Evolutionary conservation across 2,797 vertebrate genomes (phyloP), one percentile per base, ranked within the genome.

Genomic region (Eulemur coronatus): DNA sequence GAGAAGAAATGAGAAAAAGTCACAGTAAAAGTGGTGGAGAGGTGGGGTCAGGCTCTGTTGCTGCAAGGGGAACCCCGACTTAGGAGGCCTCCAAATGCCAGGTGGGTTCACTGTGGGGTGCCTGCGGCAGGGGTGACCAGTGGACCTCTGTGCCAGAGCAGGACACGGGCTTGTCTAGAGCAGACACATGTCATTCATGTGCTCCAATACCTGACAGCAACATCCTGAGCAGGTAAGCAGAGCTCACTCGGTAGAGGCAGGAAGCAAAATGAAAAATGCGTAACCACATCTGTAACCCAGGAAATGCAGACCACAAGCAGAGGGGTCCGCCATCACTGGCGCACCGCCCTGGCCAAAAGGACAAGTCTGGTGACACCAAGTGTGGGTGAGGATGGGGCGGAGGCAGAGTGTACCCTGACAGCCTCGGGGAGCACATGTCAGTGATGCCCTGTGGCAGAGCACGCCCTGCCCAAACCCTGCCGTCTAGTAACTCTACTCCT

Each of bases 231-330:
- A 11, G 76, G 14, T 7, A 11, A 41, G 28, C 41, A 50, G 17
- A 50, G 76, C 5, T 79, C 18, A 2, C 12, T 18, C 15, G 41
- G 69, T 7, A 13, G 38, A 46, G 30, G 48, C 20, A 55, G 67
- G 30, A 55, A 65, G 24, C 46, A 57, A n/a, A 26, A 26, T 12
- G 35, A 24, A 52, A 63, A 35, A 35, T 4, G 2, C 24, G 57
- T 0, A 0, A 13, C 26, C 43, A 30, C 28, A 15, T 9, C 2
- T 9, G 7, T 30, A 17, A 30, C 72, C 24, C 7, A 7, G 43
- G 43, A 48, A 73, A 46, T 46, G 26, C 41, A 73, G 35, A 41
- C 11, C 20, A 70, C 12, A 28, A 28, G 41, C 70, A 43, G 70
- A 67, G 63, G 26, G 69, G 10, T 22, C 13, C 7, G 35, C 14